Evolutionary conservation across 2,113 vertebrate species (phyloP).

Genomic region (Diphyllodes magnificus): DNA sequence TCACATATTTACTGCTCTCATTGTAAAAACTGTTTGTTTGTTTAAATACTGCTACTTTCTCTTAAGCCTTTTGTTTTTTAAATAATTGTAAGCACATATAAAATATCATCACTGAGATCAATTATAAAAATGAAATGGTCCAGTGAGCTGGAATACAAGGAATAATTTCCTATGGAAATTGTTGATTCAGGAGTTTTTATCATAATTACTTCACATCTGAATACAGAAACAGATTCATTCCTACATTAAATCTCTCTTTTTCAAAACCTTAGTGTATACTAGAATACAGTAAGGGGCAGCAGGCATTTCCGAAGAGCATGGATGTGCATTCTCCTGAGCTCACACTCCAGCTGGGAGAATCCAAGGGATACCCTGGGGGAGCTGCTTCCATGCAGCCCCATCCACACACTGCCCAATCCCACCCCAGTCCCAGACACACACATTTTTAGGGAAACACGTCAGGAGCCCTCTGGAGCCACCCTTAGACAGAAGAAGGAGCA

Average conservation of each 20-base stretch:
- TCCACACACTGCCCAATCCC: neutral
- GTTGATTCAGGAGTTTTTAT: neutral
- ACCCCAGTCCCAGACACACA: neutral
- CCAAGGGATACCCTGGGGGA: fast-evolving
- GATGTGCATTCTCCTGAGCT: neutral
- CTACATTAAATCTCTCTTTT: neutral
- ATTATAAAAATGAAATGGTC: neutral
- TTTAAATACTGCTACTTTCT: neutral
- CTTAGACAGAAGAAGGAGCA: neutral
- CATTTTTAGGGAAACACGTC: fast-evolving
- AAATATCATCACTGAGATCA: neutral
- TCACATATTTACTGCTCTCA: neutral
- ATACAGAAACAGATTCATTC: neutral
- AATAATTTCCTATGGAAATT: neutral
- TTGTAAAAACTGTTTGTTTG: neutral
- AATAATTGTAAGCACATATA: neutral
- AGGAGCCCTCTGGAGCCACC: neutral
- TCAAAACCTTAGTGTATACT: neutral
- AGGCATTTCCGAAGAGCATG: neutral
- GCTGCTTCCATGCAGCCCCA: neutral
- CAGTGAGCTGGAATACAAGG: neutral
- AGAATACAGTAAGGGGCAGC: neutral
- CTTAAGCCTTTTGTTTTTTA: neutral
- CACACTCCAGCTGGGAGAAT: neutral
- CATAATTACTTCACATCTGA: neutral